phyloP scores from a whole-genome alignment of 2,888 invertebrate genomes.

The Brachypterus glaber region DNA sequence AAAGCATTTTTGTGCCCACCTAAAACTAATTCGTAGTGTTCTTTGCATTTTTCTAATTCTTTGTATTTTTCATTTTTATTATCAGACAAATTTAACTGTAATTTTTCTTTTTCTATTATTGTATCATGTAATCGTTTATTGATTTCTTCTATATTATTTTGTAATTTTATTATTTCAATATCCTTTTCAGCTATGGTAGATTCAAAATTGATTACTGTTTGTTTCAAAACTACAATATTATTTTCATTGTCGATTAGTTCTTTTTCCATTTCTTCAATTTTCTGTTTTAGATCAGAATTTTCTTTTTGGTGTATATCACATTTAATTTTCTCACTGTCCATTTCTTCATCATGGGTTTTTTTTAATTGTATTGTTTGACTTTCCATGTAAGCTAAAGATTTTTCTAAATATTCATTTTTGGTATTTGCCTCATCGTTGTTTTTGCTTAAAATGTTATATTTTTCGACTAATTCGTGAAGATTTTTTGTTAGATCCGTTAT shows the following conservation, averaged over 20 bases:
- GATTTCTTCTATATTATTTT: not conserved
- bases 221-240: not conserved
- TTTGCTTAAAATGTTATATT: slow-evolving; percentile 15
- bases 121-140: not conserved
- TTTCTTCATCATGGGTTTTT: too few species aligned
- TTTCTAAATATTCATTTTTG: too few species aligned
- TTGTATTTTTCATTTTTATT: not conserved
- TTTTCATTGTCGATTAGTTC: not conserved
- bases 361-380: too few species aligned
- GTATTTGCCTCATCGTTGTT: not conserved
- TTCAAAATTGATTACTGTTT: not conserved
- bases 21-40: not conserved
- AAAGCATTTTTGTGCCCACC: not conserved
- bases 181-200: not conserved
- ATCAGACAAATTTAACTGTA: not conserved
- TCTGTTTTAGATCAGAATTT: too few species aligned
- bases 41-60: not conserved
- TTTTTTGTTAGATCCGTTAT: slow-evolving; percentile 21
- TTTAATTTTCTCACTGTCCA: too few species aligned
- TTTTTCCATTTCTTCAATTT: too few species aligned
- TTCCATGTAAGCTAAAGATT: too few species aligned
- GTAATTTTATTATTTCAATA: not conserved
- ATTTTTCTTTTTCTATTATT: not conserved
- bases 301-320: too few species aligned
- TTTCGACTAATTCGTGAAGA: slow-evolving; percentile 20